Percentiles rank a stretch among this genome's conserved stretches.
phyloP scores from a whole-genome alignment of 2,113 vertebrate genomes.

The Amblyopsis rosae region DNA sequence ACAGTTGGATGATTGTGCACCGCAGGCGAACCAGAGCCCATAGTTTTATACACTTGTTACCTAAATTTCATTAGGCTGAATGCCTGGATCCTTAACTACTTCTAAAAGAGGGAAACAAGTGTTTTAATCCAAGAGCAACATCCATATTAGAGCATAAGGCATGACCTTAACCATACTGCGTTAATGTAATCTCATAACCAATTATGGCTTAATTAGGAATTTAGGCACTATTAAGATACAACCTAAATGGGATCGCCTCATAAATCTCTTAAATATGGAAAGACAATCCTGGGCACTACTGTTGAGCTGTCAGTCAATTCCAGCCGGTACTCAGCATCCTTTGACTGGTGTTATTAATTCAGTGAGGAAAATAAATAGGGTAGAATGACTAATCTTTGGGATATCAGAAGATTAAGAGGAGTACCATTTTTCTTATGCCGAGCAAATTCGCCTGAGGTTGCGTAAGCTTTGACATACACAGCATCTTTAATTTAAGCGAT shows the following conservation, averaged over 20 bases:
- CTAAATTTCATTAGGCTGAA: slow-evolving; percentile 19
- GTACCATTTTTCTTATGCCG: slow-evolving; percentile 56
- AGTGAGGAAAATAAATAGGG: slow-evolving; percentile 65
- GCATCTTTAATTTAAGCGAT: slow-evolving; percentile 51
- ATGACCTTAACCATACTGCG: slow-evolving; percentile 37
- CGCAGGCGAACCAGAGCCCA: slow-evolving; percentile 53
- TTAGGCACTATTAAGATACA: slow-evolving; percentile 63
- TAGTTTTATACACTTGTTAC: slow-evolving; percentile 29
- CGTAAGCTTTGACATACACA: slow-evolving; percentile 42
- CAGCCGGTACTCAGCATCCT: slow-evolving; percentile 32
- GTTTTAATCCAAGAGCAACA: not conserved
- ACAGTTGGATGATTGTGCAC: slow-evolving; percentile 59
- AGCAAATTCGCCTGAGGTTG: slow-evolving; percentile 36
- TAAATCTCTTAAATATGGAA: not conserved
- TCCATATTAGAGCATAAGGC: slow-evolving; percentile 58
- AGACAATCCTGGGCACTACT: slow-evolving; percentile 40
- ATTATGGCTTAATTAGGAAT: slow-evolving; percentile 18
- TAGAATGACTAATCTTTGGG: slow-evolving; percentile 65
- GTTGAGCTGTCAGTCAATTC: slow-evolving; percentile 28
- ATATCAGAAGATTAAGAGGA: slow-evolving; percentile 53
- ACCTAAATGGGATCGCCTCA: slow-evolving; percentile 11
- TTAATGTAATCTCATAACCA: not conserved
- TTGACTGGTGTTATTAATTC: slow-evolving; percentile 45
- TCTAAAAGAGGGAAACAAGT: slow-evolving; percentile 12
- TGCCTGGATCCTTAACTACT: slow-evolving; percentile 43